Percentiles rank a stretch among this genome's conserved stretches.
Conservation (phyloP, 2,888 invertebrate genomes). For the Eupeodes latifasciatus region DNA sequence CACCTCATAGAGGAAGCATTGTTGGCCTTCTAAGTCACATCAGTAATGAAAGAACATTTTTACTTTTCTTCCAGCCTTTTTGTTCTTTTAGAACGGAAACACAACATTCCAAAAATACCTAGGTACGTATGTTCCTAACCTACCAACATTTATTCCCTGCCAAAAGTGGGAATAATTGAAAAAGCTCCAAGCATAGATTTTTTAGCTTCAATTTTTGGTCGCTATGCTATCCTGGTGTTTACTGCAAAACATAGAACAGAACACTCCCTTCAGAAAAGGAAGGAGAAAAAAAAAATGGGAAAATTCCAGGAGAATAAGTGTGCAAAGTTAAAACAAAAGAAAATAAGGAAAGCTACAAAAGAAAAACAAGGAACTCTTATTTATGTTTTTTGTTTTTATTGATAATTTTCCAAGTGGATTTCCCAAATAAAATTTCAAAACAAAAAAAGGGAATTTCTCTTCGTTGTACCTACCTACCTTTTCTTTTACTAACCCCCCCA, state of each 20-base stretch:
- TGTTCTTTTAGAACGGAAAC: background rate
- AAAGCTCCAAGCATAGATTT: slow-evolving; percentile 38
- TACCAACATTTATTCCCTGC: slow-evolving; percentile 2
- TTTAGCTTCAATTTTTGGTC: slow-evolving; percentile 32
- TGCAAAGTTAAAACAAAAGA: slow-evolving; percentile 7
- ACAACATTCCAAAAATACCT: background rate
- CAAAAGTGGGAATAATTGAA: slow-evolving; percentile 53
- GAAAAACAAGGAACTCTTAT: slow-evolving; percentile 51
- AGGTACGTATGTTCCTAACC: no score
- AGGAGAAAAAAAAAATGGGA: background rate
- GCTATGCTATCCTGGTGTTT: slow-evolving; percentile 16
- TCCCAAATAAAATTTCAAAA: slow-evolving; percentile 52
- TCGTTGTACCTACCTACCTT: background rate
- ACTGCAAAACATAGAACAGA: background rate
- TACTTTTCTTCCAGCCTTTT: slow-evolving; percentile 24
- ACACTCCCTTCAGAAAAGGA: background rate
- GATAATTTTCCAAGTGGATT: slow-evolving; percentile 61
- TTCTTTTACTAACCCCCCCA: no score
- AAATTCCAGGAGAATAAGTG: background rate
- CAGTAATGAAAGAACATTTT: slow-evolving; percentile 22
- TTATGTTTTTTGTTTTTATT: slow-evolving; percentile 65
- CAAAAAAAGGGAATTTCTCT: slow-evolving; percentile 24
- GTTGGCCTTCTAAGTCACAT: background rate
- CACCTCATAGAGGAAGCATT: background rate
- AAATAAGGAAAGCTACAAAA: background rate